Base-by-base conservation (phyloP, 2,797 vertebrate genomes). In the Megaceryle alcyon region DNA sequence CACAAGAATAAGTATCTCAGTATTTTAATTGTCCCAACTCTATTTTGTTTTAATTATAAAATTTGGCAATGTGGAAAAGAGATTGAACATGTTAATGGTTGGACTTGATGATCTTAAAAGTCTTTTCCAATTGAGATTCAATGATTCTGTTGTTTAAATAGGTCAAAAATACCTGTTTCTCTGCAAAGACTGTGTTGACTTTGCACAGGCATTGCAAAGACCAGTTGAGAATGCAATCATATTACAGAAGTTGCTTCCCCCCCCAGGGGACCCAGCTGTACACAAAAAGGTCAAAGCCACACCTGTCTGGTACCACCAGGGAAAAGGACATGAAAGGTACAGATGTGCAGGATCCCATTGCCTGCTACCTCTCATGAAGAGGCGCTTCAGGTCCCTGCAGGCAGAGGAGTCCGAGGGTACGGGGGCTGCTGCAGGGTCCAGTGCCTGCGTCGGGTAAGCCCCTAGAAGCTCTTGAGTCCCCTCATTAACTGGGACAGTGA, bases 261-360 rank as follows among this genome's bases (percentile, higher is more conserved):
- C 17, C 17, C 3, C 6, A 39, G 25, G 19, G 37, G 10, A 43
- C 6, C 13, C 49, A 43, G 44, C 26, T 10, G 0, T 15, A 7
- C 20, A 6, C n/a, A 21, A 10, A 56, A 51, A 63, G 21, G 4
- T 14, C 33, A 10, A 1, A 0, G n/a, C 15, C 12, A 6, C 33
- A 23, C 31, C n/a, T 39, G 4, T 0, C 37, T 23, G 18, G 28
- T 61, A 12, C 33, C 43, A 54, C 61, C 18, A 29, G 21, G 37
- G 7, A 1, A 2, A n/a, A 71, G 49, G 28, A 15, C 12, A 3
- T 3, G 31, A 70, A 80, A 72, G 56, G 60, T 46, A 77, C 59
- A 71, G 35, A 78, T 4, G 1, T 0, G 2, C 17, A 10, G 61
- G 5, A 4, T 49, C 3, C 25, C 44, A 16, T 33, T 60, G 66